A percentile compares a stretch with the other conserved stretches of the same genome.
phyloP scores from a whole-genome alignment of 2,113 vertebrate genomes.

The Artemisiospiza belli region DNA sequence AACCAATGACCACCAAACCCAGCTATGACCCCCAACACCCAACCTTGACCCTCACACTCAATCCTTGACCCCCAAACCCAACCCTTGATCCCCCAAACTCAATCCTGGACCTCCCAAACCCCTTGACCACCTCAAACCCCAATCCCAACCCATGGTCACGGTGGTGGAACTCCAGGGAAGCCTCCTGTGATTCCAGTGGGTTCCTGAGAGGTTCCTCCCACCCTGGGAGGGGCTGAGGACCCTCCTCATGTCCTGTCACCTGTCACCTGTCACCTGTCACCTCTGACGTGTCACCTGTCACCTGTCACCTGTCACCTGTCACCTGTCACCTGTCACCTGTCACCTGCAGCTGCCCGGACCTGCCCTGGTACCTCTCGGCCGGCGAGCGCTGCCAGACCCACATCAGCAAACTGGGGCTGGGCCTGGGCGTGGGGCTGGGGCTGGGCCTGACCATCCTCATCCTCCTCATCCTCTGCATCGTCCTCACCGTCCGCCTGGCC shows the following conservation, averaged over 20 bases:
- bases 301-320: neutral
- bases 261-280: too few relatives aligned
- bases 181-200: too few relatives aligned
- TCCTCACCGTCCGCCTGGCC: neutral
- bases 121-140: too few relatives aligned
- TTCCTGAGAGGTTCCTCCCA: too few relatives aligned
- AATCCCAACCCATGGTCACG: too few relatives aligned
- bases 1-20: too few relatives aligned
- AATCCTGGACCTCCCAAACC: neutral
- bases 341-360: neutral
- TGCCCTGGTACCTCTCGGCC: neutral
- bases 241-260: too few relatives aligned
- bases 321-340: neutral
- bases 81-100: neutral
- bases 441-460: neutral
- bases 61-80: neutral
- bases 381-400: neutral
- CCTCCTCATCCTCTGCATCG: neutral
- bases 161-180: too few relatives aligned
- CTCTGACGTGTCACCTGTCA: too few relatives aligned
- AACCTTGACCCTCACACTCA: neutral
- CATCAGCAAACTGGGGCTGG: constrained; percentile 13
- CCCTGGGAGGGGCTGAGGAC: too few relatives aligned
- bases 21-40: too few relatives aligned
- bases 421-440: neutral